These are phyloP conservation scores for Lates calcarifer DNA, from an alignment of 2,113 vertebrate genomes.

Conservation along the genomic window DNA sequence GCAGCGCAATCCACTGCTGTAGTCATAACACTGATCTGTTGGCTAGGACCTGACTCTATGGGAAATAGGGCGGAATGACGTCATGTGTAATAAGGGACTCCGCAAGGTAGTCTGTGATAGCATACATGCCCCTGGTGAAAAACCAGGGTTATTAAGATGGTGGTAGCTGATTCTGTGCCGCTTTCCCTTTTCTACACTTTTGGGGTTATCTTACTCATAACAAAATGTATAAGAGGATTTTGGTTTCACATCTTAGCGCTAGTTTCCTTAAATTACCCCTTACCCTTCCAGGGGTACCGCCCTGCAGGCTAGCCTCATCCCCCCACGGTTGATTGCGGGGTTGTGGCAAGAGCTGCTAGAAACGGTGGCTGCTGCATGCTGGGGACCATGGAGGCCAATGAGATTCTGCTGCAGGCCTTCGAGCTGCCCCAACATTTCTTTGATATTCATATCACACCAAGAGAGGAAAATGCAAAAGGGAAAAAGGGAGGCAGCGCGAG, in stretches of 20 bases:
- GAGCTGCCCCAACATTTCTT: conserved; percentile 86
- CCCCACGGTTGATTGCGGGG: conserved; percentile 66
- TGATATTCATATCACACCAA: conserved; percentile 93
- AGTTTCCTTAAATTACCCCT: conserved; percentile 74
- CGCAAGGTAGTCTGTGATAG: conserved; percentile 49
- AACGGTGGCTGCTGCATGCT: conserved; percentile 63
- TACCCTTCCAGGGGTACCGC: conserved; percentile 61
- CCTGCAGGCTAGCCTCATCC: conserved; percentile 62
- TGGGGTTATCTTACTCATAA: conserved; percentile 74
- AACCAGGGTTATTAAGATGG: conserved; percentile 70
- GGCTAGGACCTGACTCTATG: conserved; percentile 39
- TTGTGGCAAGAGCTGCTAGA: conserved; percentile 67
- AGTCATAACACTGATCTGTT: conserved; percentile 73
- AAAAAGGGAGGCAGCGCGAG: conserved; percentile 76
- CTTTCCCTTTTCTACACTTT: conserved; percentile 58
- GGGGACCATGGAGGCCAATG: conserved; percentile 78
- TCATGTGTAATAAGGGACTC: conserved; percentile 64
- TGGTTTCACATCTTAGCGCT: conserved; percentile 72
- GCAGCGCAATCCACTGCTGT: conserved; percentile 52
- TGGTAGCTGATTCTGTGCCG: conserved; percentile 54
- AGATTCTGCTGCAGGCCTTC: conserved; percentile 89
- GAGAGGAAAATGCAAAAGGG: conserved; percentile 90
- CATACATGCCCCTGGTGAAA: conserved; percentile 59
- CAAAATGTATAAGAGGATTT: conserved; percentile 76
- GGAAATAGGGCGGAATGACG: conserved; percentile 61